Evolutionary conservation across 30 jellyfish, hydroid and myxozoan species (phyloP), one percentile per base, ranked within the genome.

Genomic region (Pelagia noctiluca): DNA sequence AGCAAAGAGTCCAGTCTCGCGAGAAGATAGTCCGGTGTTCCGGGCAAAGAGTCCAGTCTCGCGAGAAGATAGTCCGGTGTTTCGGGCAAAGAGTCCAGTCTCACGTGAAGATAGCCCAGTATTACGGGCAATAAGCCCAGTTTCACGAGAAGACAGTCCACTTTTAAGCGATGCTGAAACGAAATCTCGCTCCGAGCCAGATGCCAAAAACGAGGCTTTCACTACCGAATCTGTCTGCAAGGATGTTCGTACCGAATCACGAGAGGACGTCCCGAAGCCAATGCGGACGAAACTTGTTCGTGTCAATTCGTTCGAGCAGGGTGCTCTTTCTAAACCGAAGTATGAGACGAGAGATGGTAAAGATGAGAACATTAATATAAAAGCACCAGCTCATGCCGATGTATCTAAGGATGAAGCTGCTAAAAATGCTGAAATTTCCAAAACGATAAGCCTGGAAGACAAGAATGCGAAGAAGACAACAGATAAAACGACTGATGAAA

Each of bases 301-400:
- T 31, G 84, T 82, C 2, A 28, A 69, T n/a, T 82, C 92, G 4
- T 82, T 82, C 36, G 92, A 82, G 60, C 92, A 82, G 26, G 80
- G 83, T 19, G 91, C 76, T 19, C 85, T 82, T 13, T 68, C 92
- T 8, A 50, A 71, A 48, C 92, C 84, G 3, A 33, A 22, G 25
- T n/a, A 4, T 42, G 57, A 42, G 26, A 61, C 65, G 46, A 22
- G 38, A 21, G 24, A 28, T n/a, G 30, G 26, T 24, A 29, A 71
- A 47, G 71, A 42, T 19, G 71, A n/a, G n/a, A n/a, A n/a, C n/a
- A n/a, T n/a, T n/a, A n/a, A n/a, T n/a, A n/a, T n/a, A n/a, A n/a
- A n/a, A n/a, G n/a, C n/a, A n/a, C n/a, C n/a, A n/a, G n/a, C n/a
- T n/a, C n/a, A n/a, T n/a, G n/a, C n/a, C n/a, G n/a, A n/a, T n/a